Base-by-base conservation (phyloP, 2,888 invertebrate genomes). In the Caenorhabditis auriculariae region DNA sequence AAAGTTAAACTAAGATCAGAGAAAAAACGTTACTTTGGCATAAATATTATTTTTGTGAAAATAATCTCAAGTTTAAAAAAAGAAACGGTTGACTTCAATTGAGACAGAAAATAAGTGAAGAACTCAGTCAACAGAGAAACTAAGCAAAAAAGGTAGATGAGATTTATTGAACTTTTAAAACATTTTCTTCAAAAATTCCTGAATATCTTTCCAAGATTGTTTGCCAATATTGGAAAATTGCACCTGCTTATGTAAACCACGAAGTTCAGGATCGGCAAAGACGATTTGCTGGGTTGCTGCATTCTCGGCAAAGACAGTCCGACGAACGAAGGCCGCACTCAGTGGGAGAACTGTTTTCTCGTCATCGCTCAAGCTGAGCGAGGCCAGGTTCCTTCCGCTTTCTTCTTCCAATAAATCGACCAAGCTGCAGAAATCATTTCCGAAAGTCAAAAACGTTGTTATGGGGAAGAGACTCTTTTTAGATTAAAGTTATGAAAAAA, bases 221-320 rank as follows among this genome's bases (percentile, higher is more conserved):
- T 39, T 9, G 24, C 19, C 1, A 15, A 23, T 45, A 26, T 12
- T 9, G 24, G 27, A 24, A n/a, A 26, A 15, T 19, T 6, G 15
- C 15, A 45, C 7, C 9, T 45, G 24, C 9, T 15, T 15, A 45
- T 12, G 24, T 24, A 12, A 12, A 19, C 9, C n/a, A n/a, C n/a
- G 4, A n/a, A 12, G 27, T 83, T 19, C 83, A 91, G 91, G 82
- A 90, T 91, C 75, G 90, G 91, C 12, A 88, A 89, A 29, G 90
- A 91, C 82, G 91, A 91, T 82, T 84, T 91, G 67, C 89, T 91
- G 85, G 91, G 91, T 4, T 90, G 90, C 82, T 84, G 83, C 64
- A 88, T 81, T 7, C 51, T 81, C 6, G 81, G 81, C 3, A 65
- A 68, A 32, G 72, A 78, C 38, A 71, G 71, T 32, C 74, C 77